Base-by-base conservation (phyloP, 2,113 vertebrate species). In the Cervus canadensis region DNA sequence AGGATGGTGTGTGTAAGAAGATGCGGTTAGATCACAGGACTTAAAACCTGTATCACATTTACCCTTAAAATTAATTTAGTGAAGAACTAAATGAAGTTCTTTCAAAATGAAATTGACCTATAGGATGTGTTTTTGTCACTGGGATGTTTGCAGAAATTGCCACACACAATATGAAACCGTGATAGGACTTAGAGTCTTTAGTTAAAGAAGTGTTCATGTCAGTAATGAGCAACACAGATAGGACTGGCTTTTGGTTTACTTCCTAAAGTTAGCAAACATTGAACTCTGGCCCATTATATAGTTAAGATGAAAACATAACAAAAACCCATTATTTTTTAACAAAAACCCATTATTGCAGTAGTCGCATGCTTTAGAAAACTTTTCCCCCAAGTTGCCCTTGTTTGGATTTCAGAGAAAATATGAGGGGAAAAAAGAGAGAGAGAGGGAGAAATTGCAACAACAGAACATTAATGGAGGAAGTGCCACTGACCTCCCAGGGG, bases 1-100 rank as follows among this genome's bases (percentile, higher is more conserved):
- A 43, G 62, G 76, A 4, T 89, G 25, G 36, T 45, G 79, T 87
- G 52, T 62, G 59, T 97, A 89, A 89, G 95, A 97, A 45, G 45
- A 95, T 26, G 62, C 21, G 25, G 30, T 71, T 86, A 62, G 56
- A 56, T 79, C 36, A 62, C 89, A 81, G 40, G 50, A 96, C 97
- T 83, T n/a, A 74, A 89, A 91, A 28, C 79, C 43, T 45, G 1
- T 28, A 19, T 78, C 86, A 56, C n/a, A 25, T 84, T 93, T 81
- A 60, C 33, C 28, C 48, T 81, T 87, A 48, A 83, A 96, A 60
- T 86, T 92, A 45, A 67, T 52, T 59, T 67, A 76, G 23, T 82
- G 28, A 21, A 45, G 67, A 76, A 86, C 76, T 62, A 36, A 91
- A 87, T 54, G 78, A 64, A 64, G 36, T 82, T 52, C 89, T 91